Evolutionary conservation across 1,140 invertebrate genomes (phyloP), one percentile per base, ranked within the genome.

Genomic region (Platorchestia sp.): DNA sequence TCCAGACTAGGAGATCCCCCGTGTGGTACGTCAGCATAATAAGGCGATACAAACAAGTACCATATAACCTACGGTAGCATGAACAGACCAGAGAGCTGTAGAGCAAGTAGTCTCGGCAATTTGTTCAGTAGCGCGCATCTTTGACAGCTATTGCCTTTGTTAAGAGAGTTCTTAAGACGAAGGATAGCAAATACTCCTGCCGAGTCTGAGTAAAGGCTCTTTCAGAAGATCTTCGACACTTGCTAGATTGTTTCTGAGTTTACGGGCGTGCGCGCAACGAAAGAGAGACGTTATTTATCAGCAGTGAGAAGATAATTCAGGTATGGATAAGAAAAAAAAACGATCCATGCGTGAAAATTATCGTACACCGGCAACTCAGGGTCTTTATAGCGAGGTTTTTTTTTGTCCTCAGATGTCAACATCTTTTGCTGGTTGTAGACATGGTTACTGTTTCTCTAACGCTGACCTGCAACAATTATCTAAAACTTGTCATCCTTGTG

Each of bases 151-250:
- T 93, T 93, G 91, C 91, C 22, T 45, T 93, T 93, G 91, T 93
- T 93, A 93, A 93, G 91, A 93, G 45, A 93, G 91, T 93, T 93
- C 43, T 93, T 93, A 93, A 93, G 91, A 93, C 91, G 43, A 47
- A 47, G 91, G 91, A 93, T 93, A 47, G 91, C 22, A 47, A 45
- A 93, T 44, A 47, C 43, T 45, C 45, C 40, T 19, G 7, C 14
- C 7, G 40, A 45, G 43, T 47, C 91, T 93, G 91, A 93, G 91
- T 93, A 44, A 93, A 93, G 43, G 14, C 91, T 45, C 91, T 93
- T 93, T 40, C 45, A n/a, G 43, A 93, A 93, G 91, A 93, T 45
- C 91, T 93, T 93, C 91, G 91, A 93, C 91, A 93, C 91, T 93
- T 93, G 91, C 91, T 93, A 93, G 91, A 93, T 93, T 93, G 91